A percentile compares a stretch with the other conserved stretches of the same genome.
These are phyloP conservation scores for Plebejus anna DNA, from an alignment of 2,888 invertebrate species.

Conservation along the genomic window DNA sequence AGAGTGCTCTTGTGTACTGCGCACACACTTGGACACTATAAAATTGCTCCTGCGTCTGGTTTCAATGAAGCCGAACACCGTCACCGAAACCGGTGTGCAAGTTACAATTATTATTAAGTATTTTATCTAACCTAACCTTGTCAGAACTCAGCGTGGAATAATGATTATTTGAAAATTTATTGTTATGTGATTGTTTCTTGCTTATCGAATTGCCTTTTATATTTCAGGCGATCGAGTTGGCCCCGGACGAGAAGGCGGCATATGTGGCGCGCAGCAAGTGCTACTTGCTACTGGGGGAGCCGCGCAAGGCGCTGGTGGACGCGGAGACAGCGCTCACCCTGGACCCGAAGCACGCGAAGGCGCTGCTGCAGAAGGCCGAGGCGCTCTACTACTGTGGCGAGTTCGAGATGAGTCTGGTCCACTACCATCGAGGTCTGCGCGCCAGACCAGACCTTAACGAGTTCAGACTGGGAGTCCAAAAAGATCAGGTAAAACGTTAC, in stretches of 20 bases:
- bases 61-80: too few relatives aligned
- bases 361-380: conserved; percentile 94
- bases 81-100: too few relatives aligned
- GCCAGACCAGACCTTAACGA: conserved; percentile 90
- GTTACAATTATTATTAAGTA: too few relatives aligned
- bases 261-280: conserved; percentile 94
- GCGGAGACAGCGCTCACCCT: conserved; percentile 89
- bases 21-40: too few relatives aligned
- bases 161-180: too few relatives aligned
- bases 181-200: too few relatives aligned
- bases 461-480: conserved; percentile 90
- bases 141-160: too few relatives aligned
- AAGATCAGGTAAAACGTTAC: conserved; percentile 83
- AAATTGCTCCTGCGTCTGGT: too few relatives aligned
- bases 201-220: not conserved
- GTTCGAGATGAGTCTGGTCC: conserved; percentile 95
- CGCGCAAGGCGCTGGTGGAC: conserved; percentile 88
- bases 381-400: conserved; percentile 94
- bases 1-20: too few relatives aligned
- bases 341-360: conserved; percentile 83
- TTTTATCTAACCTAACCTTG: too few relatives aligned
- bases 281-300: conserved; percentile 90
- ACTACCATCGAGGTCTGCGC: conserved; percentile 92
- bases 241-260: conserved; percentile 90
- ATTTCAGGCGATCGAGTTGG: conserved; percentile 91